Evolutionary conservation across 2,113 vertebrate species (phyloP).

Genomic region (Apodemus sylvaticus): DNA sequence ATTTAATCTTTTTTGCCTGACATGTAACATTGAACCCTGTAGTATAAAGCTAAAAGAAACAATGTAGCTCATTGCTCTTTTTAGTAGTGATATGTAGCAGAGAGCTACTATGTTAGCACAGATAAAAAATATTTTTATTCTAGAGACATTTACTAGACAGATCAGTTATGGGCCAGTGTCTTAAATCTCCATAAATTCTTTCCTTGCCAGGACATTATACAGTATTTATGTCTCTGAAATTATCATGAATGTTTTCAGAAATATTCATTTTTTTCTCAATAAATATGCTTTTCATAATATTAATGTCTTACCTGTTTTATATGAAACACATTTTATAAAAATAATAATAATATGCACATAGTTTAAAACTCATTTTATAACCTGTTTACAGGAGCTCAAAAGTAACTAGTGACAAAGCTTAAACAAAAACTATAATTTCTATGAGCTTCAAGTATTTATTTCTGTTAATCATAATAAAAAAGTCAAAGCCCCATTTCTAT

Average conservation of each 20-base stretch:
- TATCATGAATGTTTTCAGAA: background rate
- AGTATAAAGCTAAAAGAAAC: no score
- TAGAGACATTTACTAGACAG: background rate
- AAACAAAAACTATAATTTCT: background rate
- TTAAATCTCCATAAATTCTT: background rate
- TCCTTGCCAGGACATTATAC: background rate
- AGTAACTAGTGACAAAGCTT: background rate
- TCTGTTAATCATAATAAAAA: no score
- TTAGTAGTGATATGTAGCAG: background rate
- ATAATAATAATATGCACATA: no score
- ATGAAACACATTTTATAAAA: background rate
- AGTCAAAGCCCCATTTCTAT: background rate
- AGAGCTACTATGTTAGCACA: background rate
- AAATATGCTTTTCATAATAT: background rate
- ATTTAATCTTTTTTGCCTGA: background rate
- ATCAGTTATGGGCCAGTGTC: background rate
- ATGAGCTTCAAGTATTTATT: no score
- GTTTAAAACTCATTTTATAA: background rate
- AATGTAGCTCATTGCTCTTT: no score
- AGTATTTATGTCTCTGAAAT: background rate
- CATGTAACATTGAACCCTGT: no score
- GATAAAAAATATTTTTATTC: background rate
- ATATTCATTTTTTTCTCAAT: background rate
- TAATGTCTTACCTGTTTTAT: background rate
- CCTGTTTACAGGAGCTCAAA: background rate